Evolutionary conservation across 1,140 invertebrate genomes (phyloP), one percentile per base, ranked within the genome.

Genomic region (Drosophila pandora): DNA sequence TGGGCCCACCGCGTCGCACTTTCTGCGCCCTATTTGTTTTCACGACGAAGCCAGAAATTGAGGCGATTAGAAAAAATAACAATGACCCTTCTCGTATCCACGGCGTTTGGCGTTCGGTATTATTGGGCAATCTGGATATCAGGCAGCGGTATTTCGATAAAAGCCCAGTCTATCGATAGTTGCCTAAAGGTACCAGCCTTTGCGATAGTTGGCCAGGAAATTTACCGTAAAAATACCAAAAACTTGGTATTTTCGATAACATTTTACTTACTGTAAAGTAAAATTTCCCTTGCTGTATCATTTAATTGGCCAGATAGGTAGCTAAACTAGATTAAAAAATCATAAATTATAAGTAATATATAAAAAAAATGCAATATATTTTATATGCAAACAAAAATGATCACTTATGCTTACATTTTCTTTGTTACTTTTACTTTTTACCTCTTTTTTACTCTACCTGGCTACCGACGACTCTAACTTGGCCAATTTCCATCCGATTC

Each of bases 21-120:
- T 43, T 43, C 17, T 43, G 13, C 17, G 41, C 6, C 17, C 13
- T 43, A 17, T 43, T 43, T 21, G 13, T 21, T 13, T 43, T 43
- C 41, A 21, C 41, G 6, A 12, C 34, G 34, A 21, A 3, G 13
- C 13, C n/a, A 43, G n/a, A 17, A 43, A 43, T 43, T 21, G n/a
- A 43, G 41, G 17, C n/a, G 17, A 43, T 17, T 43, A 21, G 41
- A 43, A 22, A n/a, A 47, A 47, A 47, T 47, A 47, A 47, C 43
- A 47, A 47, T 22, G 43, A 47, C 43, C 13, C 43, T 13, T 43
- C 41, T 47, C 43, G 43, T 47, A 22, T 47, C 43, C 43, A 47
- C 43, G 43, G 21, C 43, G 17, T 47, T 47, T 17, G 21, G 8
- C 21, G 5, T 47, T 47, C 43, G 21, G 43, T 47, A 47, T 22